Conservation (phyloP, 2,797 vertebrate genomes). For the Oreonectes daqikongensis region DNA sequence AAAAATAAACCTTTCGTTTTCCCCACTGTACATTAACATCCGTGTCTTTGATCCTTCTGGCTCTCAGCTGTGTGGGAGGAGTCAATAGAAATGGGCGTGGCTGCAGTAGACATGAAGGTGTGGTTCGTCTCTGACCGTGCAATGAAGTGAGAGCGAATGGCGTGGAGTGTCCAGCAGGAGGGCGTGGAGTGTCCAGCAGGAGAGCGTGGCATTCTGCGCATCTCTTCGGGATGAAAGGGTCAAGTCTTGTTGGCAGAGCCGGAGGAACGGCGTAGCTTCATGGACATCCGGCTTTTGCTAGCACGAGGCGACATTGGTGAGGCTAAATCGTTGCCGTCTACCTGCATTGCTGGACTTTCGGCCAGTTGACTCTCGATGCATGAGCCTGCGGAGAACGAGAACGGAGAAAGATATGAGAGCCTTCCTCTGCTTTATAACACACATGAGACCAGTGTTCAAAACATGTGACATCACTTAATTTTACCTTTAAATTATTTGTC, state of each 20-base stretch:
- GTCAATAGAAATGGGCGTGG: conserved; percentile 1
- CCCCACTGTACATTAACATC: not conserved
- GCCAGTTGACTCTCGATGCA: conserved; percentile 89
- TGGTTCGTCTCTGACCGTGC: conserved; percentile 17
- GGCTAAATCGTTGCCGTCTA: conserved; percentile 88
- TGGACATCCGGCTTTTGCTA: conserved; percentile 99
- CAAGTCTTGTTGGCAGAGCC: conserved; percentile 97
- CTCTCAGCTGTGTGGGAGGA: conserved; percentile 30
- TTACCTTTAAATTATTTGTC: not conserved
- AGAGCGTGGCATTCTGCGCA: not conserved
- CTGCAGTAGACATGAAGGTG: not conserved
- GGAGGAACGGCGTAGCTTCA: conserved; percentile 96
- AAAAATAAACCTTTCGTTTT: conserved; percentile 32
- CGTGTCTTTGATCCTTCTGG: conserved; percentile 22
- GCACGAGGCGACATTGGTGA: conserved; percentile 97
- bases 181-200: conserved; percentile 4
- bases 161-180: conserved; percentile 4
- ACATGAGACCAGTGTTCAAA: not conserved
- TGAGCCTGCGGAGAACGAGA: conserved; percentile 78
- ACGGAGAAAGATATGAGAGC: conserved; percentile 42
- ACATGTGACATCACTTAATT: not conserved
- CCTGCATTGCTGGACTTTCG: conserved; percentile 83
- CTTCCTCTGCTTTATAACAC: not conserved
- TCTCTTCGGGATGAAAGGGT: conserved; percentile 47
- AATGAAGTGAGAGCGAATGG: conserved; percentile 7